Evolutionary conservation across 2,113 vertebrate species (phyloP).

Genomic region (Craseonycteris thonglongyai): DNA sequence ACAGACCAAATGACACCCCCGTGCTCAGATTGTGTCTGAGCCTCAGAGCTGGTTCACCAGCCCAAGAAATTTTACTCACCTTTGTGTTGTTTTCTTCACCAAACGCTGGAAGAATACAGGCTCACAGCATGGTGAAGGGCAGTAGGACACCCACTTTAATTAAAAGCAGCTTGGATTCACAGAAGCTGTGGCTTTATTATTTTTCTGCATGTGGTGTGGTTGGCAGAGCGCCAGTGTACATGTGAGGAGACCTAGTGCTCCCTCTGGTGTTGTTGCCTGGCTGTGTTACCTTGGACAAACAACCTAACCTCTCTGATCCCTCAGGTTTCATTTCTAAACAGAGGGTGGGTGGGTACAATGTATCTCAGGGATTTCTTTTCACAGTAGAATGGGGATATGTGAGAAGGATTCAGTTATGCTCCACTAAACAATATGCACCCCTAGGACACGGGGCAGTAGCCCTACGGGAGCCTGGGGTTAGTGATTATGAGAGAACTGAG

Average conservation of each 20-base stretch:
- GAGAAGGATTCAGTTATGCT: background rate
- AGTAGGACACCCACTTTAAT: background rate
- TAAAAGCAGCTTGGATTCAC: background rate
- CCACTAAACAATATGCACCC: no score
- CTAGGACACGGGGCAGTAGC: rapidly evolving
- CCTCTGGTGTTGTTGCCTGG: background rate
- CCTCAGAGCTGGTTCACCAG: background rate
- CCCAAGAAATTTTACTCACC: no score
- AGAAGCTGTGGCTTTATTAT: background rate
- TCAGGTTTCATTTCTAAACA: background rate
- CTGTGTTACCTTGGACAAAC: background rate
- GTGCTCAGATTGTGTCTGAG: background rate
- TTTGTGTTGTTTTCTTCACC: background rate
- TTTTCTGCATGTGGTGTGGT: rapidly evolving
- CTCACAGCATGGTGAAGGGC: background rate
- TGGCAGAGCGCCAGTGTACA: rapidly evolving
- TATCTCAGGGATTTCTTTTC: background rate
- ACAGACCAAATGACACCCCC: rapidly evolving
- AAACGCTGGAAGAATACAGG: background rate
- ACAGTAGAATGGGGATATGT: background rate
- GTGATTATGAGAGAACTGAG: background rate
- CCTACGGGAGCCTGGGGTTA: background rate
- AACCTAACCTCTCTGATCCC: background rate
- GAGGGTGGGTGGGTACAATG: background rate
- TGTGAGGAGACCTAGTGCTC: background rate